These are phyloP conservation scores for Charadrius vociferus DNA, from an alignment of 2,113 vertebrate genomes.

Conservation along the genomic window DNA sequence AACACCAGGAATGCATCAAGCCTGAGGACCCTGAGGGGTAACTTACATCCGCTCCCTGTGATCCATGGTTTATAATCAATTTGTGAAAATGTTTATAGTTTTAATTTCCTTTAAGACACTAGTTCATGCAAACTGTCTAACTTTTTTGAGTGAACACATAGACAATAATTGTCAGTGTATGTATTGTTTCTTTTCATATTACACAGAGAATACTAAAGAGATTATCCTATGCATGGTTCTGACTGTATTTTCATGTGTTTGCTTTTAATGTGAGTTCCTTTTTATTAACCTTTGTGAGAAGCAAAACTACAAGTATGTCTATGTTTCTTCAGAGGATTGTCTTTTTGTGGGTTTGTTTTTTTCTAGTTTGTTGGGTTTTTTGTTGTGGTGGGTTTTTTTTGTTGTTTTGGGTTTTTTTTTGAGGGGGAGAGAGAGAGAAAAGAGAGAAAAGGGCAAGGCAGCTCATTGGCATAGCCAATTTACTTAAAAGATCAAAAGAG, in stretches of 20 bases:
- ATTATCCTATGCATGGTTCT: neutral
- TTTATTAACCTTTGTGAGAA: neutral
- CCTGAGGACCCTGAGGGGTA: neutral
- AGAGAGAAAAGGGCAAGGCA: neutral
- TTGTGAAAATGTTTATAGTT: neutral
- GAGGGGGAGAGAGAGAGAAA: neutral
- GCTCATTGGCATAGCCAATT: neutral
- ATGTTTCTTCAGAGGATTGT: neutral
- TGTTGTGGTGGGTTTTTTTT: neutral
- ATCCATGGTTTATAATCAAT: neutral
- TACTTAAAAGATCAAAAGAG: neutral
- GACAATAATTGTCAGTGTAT: neutral
- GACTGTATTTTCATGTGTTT: neutral
- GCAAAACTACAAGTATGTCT: neutral
- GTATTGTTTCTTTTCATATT: neutral
- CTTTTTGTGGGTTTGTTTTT: neutral
- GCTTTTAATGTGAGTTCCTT: neutral
- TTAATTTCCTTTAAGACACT: neutral
- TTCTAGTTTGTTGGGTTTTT: neutral
- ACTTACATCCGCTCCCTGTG: neutral
- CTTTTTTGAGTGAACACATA: neutral
- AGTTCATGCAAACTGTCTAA: neutral
- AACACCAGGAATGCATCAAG: neutral
- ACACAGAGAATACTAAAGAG: neutral
- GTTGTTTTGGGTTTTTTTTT: neutral